These are phyloP conservation scores for Bilobella aurantiaca DNA, from an alignment of 1,140 invertebrate species.

Conservation along the genomic window DNA sequence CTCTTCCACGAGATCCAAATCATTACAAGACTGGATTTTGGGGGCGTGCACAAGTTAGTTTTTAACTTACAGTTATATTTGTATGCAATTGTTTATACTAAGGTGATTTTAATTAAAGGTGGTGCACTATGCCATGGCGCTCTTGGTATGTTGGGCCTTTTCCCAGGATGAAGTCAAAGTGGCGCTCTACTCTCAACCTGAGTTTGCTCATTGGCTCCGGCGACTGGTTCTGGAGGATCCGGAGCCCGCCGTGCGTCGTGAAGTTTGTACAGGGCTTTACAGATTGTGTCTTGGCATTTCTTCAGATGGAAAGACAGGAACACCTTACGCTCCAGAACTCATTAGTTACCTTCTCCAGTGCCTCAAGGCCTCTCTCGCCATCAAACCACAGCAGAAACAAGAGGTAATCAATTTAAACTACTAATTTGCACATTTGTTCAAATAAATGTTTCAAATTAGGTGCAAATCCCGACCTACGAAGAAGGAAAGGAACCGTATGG, in stretches of 20 bases:
- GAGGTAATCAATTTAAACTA: slow-evolving; percentile 36
- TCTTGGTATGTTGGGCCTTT: slow-evolving; percentile 72
- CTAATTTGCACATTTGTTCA: not conserved
- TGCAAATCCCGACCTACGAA: slow-evolving; percentile 41
- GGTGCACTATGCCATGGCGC: slow-evolving; percentile 67
- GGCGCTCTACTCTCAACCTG: slow-evolving; percentile 53
- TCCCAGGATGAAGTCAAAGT: slow-evolving; percentile 55
- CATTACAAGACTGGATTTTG: slow-evolving; percentile 78
- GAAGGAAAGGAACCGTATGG: slow-evolving; percentile 85
- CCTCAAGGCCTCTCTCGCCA: slow-evolving; percentile 67
- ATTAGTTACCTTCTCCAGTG: slow-evolving; percentile 67
- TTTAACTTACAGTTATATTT: not conserved
- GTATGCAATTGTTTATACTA: not conserved
- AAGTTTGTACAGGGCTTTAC: slow-evolving; percentile 79
- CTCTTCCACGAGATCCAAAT: slow-evolving; percentile 61
- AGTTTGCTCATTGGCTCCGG: slow-evolving; percentile 60
- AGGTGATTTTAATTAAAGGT: slow-evolving; percentile 39
- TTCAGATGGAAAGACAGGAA: slow-evolving; percentile 48
- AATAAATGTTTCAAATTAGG: not conserved
- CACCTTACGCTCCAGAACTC: slow-evolving; percentile 56
- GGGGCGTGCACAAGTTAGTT: slow-evolving; percentile 62
- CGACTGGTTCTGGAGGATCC: slow-evolving; percentile 70
- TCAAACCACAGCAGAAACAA: slow-evolving; percentile 53
- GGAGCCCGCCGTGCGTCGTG: slow-evolving; percentile 70
- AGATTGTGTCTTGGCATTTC: slow-evolving; percentile 65